These are phyloP conservation scores for Trichopoda pennipes DNA, from an alignment of 2,888 invertebrate species.

Conservation along the genomic window DNA sequence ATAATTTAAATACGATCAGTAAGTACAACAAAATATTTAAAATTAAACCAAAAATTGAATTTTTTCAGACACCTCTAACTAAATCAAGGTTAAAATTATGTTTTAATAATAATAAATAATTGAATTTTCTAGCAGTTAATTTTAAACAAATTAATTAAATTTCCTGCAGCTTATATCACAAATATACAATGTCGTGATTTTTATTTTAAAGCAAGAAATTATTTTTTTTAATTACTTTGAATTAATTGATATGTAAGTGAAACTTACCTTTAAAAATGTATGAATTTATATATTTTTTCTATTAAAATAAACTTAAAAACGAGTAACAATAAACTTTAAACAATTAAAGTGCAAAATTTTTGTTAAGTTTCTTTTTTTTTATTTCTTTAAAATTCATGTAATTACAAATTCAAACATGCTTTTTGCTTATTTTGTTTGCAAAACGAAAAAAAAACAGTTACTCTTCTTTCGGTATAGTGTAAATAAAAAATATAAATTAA, in stretches of 20 bases:
- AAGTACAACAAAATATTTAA: too few relatives aligned
- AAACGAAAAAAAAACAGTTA: slow-evolving; percentile 4
- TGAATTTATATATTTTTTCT: neutral
- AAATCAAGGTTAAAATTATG: too few relatives aligned
- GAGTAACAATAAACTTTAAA: slow-evolving; percentile 31
- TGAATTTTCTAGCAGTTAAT: too few relatives aligned
- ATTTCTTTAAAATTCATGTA: slow-evolving; percentile 8
- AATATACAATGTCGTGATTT: too few relatives aligned
- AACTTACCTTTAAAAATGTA: slow-evolving; percentile 16
- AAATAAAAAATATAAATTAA: slow-evolving; percentile 37
- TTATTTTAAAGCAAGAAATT: too few relatives aligned
- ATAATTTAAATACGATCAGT: too few relatives aligned
- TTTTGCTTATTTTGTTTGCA: neutral
- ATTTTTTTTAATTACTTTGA: neutral
- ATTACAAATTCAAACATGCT: slow-evolving; percentile 30
- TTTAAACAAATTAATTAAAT: too few relatives aligned
- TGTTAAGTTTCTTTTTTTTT: neutral
- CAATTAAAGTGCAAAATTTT: slow-evolving; percentile 9
- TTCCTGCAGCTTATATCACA: too few relatives aligned
- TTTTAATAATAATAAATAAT: too few relatives aligned
- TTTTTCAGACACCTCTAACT: too few relatives aligned
- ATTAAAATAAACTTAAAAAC: neutral
- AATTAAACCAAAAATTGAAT: too few relatives aligned
- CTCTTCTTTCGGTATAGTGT: slow-evolving; percentile 28
- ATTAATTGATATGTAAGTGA: neutral